Conservation (phyloP, 1,140 invertebrate species). For the Pachypsylla venusta region DNA sequence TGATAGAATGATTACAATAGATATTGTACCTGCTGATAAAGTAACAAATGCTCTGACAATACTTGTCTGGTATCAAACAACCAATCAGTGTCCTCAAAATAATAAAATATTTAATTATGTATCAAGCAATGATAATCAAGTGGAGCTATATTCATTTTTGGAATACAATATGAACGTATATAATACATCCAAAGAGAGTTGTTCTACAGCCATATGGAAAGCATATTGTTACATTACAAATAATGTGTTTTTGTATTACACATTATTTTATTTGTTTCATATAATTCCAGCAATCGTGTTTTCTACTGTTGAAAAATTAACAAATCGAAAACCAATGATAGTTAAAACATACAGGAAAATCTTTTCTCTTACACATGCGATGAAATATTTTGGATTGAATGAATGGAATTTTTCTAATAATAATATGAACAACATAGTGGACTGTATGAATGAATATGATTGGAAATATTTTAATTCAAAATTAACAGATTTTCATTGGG, state of each 20-base stretch:
- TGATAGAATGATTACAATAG: not conserved
- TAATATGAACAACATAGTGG: not conserved
- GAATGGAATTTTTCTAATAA: not conserved
- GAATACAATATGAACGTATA: not conserved
- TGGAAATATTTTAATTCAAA: not conserved
- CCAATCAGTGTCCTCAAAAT: not conserved
- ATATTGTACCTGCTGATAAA: not conserved
- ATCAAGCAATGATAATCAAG: not conserved
- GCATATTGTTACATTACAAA: not conserved
- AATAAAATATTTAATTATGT: not conserved
- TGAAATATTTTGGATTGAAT: not conserved
- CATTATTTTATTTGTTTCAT: not conserved
- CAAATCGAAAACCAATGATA: not conserved
- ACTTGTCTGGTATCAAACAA: not conserved
- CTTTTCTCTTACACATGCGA: not conserved
- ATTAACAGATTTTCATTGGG: not conserved
- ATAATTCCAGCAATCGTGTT: not conserved
- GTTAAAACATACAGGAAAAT: not conserved
- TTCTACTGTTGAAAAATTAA: not conserved
- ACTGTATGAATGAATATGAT: not conserved
- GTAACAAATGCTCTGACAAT: not conserved
- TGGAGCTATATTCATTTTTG: not conserved
- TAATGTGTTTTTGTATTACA: not conserved
- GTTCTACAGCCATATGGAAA: not conserved
- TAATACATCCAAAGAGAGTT: not conserved